Base-by-base conservation (phyloP, 2,888 invertebrate genomes). In the Folsomia candida region DNA sequence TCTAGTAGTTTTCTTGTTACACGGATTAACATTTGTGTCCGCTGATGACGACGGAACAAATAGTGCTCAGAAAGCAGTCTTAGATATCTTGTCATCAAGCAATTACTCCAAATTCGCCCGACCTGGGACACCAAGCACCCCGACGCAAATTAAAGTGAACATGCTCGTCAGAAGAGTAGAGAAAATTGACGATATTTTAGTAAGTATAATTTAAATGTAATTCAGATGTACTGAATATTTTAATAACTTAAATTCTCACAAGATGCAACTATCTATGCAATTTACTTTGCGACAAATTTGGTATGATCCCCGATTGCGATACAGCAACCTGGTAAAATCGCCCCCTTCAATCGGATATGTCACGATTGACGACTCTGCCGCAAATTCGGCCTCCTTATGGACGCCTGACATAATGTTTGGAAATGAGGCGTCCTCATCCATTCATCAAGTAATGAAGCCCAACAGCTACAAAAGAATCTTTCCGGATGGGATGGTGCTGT, bases 211-310 rank as follows among this genome's bases (percentile, higher is more conserved):
- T n/a, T n/a, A n/a, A n/a, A n/a, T n/a, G n/a, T n/a, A n/a, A n/a
- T n/a, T n/a, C n/a, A n/a, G n/a, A n/a, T n/a, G n/a, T n/a, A n/a
- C n/a, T n/a, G n/a, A n/a, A n/a, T n/a, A n/a, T n/a, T n/a, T n/a
- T n/a, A n/a, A n/a, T n/a, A n/a, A n/a, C n/a, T n/a, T n/a, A n/a
- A n/a, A n/a, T n/a, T n/a, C n/a, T n/a, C n/a, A n/a, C 9, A 68
- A 54, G 14, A 75, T 75, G 75, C 70, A 75, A 26, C 9, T 70
- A 6, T 72, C 66, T 14, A 18, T 28, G 1, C 74, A 74, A 59
- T 37, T 74, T 1, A 59, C 70, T 1, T 20, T 74, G 1, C 65
- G 72, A 1, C 70, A 70, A 54, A 62, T 26, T n/a, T 74, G 74
- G 74, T 25, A 14, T 0, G 74, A 74, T 26, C 26, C 29, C 1